Evolutionary conservation across 2,113 vertebrate species (phyloP).

Genomic region (Gobius niger): DNA sequence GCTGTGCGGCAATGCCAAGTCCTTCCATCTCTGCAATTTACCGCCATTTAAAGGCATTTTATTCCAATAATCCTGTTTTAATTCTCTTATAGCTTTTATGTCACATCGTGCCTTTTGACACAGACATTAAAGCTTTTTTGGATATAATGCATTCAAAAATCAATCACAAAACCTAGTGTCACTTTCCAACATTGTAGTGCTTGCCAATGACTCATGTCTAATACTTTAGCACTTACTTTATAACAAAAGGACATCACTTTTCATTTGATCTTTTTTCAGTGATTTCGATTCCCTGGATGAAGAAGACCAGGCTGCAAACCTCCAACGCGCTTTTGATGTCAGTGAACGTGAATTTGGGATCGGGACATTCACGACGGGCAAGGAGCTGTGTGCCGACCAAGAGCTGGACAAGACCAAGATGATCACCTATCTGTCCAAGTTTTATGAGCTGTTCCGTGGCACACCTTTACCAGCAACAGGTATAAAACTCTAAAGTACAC

Average conservation of each 20-base stretch:
- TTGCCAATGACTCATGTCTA: not conserved
- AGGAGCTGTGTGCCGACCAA: conserved; percentile 77
- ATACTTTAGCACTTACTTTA: not conserved
- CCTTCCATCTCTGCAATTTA: conserved; percentile 8
- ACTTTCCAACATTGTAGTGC: conserved; percentile 23
- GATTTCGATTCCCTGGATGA: conserved; percentile 88
- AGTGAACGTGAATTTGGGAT: conserved; percentile 92
- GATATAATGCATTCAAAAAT: conserved; percentile 27
- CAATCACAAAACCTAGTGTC: conserved; percentile 9
- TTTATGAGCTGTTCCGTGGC: conserved; percentile 93
- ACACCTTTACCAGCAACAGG: conserved; percentile 83
- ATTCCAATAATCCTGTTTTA: not conserved
- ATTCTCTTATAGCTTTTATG: conserved; percentile 3
- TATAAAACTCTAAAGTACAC: conserved; percentile 51
- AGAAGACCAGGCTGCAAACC: conserved; percentile 83
- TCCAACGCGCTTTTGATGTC: conserved; percentile 89
- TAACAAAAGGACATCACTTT: not conserved
- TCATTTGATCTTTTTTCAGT: conserved; percentile 64
- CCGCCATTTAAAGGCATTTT: conserved; percentile 10
- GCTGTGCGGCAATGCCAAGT: not conserved
- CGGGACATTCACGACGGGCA: conserved; percentile 80
- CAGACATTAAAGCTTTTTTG: conserved; percentile 11
- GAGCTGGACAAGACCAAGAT: conserved; percentile 89
- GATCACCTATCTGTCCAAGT: conserved; percentile 91
- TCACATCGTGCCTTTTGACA: conserved; percentile 23